Base-by-base conservation (phyloP, 2,888 invertebrate species). In the Cloeon dipterum region DNA sequence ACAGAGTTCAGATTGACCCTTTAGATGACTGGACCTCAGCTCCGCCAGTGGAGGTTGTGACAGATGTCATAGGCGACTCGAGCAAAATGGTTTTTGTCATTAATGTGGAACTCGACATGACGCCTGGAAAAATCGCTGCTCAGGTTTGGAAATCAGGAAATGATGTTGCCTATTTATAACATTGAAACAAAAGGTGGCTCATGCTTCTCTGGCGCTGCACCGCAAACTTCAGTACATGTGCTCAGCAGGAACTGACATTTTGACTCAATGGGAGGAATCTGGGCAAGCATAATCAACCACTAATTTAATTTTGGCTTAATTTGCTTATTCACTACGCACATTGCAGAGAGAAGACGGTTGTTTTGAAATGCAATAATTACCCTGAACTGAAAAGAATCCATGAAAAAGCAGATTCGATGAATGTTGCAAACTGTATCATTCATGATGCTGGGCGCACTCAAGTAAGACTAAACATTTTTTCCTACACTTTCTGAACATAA, bases 1-100 rank as follows among this genome's bases (percentile, higher is more conserved):
- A 29, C n/a, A 7, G 29, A 5, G 29, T 29, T 7, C 29, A 29
- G 14, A 16, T 29, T 7, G 29, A 29, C 14, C 29, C 29, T 5
- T 29, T 29, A 5, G 29, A 29, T 5, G 29, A 29, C 29, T 29
- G 29, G 29, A 5, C 5, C 5, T n/a, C n/a, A n/a, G 29, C 29
- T 7, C 29, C 29, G 7, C 29, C 29, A 8, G 29, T 29, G 13
- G 29, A 29, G 16, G 29, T 29, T 7, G 29, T 29, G 13, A 29
- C 10, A 7, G 14, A 7, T 16, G n/a, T n/a, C n/a, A 7, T 16
- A 7, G 39, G 47, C 39, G 51, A 51, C 29, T 47, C 50, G n/a
- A 57, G 57, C 47, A 63, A 63, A 47, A 64, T 64, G 65, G 61
- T 65, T 20, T 56, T 65, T 46, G 59, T 64, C 3, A 61, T 63